Percentiles rank a stretch among this genome's conserved stretches.
phyloP scores from a whole-genome alignment of 2,888 invertebrate species.

The Spisula subtruncata region DNA sequence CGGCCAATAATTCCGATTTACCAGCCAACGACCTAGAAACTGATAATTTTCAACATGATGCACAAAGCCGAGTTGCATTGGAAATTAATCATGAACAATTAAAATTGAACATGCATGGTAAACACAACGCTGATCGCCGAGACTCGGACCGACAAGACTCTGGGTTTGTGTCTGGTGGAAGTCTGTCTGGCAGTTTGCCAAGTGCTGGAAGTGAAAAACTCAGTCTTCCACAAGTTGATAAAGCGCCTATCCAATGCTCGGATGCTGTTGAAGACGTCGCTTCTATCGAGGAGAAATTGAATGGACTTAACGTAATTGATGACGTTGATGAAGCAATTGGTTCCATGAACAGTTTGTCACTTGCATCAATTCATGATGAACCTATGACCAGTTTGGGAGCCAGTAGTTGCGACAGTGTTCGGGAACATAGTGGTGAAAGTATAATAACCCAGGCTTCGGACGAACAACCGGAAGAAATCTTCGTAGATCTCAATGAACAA shows the following conservation, averaged over 20 bases:
- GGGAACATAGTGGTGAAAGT: not conserved
- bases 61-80: not conserved
- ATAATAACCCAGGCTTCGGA: not conserved
- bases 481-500: constrained; percentile 49
- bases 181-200: constrained; percentile 9
- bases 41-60: not conserved
- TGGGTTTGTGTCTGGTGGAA: not conserved
- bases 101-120: not conserved
- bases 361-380: constrained; percentile 36
- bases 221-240: constrained; percentile 12
- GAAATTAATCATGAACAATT: not conserved
- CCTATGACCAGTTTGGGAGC: constrained; percentile 30
- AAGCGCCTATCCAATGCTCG: constrained; percentile 47
- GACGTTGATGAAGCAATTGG: constrained; percentile 58
- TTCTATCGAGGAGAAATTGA: not conserved
- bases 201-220: not conserved
- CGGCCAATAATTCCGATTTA: not conserved
- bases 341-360: constrained; percentile 21
- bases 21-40: not conserved
- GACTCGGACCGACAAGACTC: not conserved
- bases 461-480: constrained; percentile 19
- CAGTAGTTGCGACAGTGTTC: not conserved
- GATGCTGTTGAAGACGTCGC: constrained; percentile 2
- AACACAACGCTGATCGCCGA: not conserved
- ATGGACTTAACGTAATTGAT: not conserved